Percentiles rank a stretch among this genome's conserved stretches.
Evolutionary conservation across 2,113 vertebrate species (phyloP).

Genomic region (Poicephalus gulielmi): DNA sequence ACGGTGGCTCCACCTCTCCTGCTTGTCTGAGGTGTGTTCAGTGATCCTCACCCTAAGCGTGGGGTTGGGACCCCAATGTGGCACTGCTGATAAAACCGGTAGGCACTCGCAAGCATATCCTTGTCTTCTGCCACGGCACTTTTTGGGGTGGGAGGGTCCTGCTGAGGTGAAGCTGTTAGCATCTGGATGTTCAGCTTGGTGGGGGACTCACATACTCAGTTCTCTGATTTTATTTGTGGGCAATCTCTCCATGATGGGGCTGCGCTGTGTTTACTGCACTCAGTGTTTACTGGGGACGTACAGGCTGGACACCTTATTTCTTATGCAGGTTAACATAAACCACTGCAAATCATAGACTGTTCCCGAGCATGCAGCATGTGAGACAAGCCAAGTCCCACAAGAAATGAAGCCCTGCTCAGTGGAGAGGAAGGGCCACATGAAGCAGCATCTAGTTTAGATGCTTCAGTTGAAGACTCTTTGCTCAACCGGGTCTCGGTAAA

Average conservation of each 20-base stretch:
- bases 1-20: no score
- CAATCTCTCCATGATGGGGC: not conserved
- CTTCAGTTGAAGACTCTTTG: not conserved
- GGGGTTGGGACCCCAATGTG: not conserved
- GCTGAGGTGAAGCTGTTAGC: not conserved
- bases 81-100: not conserved
- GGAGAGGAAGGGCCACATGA: not conserved
- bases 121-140: accelerated
- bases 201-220: not conserved
- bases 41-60: no score
- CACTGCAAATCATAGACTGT: accelerated
- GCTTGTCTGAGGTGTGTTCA: no score
- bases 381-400: not conserved
- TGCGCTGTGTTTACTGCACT: not conserved
- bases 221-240: not conserved
- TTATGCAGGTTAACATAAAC: not conserved
- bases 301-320: not conserved
- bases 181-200: not conserved
- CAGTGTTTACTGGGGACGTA: not conserved
- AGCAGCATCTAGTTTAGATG: not conserved
- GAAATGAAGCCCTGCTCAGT: not conserved
- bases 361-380: not conserved
- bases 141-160: not conserved
- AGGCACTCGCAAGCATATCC: not conserved
- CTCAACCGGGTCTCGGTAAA: not conserved